Base-by-base conservation (phyloP, 64 coral and sea anemone genomes). In the Montipora cactus region DNA sequence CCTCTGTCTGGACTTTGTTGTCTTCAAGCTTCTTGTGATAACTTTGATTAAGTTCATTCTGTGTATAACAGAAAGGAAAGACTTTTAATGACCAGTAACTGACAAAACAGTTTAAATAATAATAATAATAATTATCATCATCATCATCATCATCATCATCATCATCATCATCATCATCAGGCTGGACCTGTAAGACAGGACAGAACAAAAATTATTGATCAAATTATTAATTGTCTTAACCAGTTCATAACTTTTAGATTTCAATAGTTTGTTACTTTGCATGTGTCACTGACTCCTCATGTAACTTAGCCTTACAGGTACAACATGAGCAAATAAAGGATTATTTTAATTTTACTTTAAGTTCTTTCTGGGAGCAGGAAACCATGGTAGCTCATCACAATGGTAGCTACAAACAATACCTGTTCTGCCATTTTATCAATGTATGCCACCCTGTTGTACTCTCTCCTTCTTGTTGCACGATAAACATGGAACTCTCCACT, bases 401-500 rank as follows among this genome's bases (percentile, higher is more conserved):
- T 37, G 2, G 37, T 37, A 37, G 37, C 37, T 37, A 37, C 37
- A 37, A 21, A 53, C 19, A 47, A 61, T 83, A 94, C 97, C 83
- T 76, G 72, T 47, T 80, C 81, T 19, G 97, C 92, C 72, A 93
- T 78, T 46, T 87, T 89, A 18, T 99, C 97, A 76, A 99, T 89
- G 77, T 92, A 99, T 3, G 94, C 89, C 19, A 87, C 59, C 79
- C 97, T 96, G 19, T 95, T 99, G 87, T 99, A 94, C 67, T 99
- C 97, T 72, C 97, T 91, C 87, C 97, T 91, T 87, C 97, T 92
- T 57, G 97, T 99, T 66, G 97, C 95, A 81, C 97, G 84, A 58
- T 99, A 99, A 67, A 99, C 97, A 92, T 99, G 97, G 44, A 99
- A 99, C 77, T 99, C 97, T 69, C 97, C 97, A 96, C 97, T 99